Evolutionary conservation across 2,888 invertebrate genomes (phyloP).

Genomic region (Koerneria pararmatus): DNA sequence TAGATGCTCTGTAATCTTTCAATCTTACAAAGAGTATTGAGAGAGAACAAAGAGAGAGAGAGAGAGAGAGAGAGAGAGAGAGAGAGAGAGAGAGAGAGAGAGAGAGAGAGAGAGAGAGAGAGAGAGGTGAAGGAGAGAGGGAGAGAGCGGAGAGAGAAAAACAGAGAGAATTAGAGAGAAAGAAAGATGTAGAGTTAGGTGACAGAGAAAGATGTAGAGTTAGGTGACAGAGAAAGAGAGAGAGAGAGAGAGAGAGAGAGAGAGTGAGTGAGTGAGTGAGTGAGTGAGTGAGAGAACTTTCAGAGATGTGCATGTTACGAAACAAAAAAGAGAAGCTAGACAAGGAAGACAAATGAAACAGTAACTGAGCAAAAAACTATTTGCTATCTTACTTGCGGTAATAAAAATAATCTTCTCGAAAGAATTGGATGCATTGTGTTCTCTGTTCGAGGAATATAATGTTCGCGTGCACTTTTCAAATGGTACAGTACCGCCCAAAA

Average conservation of each 20-base stretch:
- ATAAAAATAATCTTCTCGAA: no score
- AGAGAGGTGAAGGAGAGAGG: conserved; percentile 5
- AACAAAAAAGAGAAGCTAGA: not conserved
- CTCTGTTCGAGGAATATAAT: no score
- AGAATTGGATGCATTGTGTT: no score
- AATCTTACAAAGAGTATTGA: no score
- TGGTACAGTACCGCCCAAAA: no score
- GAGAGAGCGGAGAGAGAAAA: not conserved
- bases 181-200: not conserved
- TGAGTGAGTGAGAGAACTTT: not conserved
- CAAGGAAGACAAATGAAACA: not conserved
- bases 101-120: conserved; percentile 3
- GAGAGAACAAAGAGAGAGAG: not conserved
- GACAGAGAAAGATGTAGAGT: not conserved
- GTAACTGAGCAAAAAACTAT: no score
- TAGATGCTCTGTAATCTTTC: no score
- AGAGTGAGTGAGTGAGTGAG: not conserved
- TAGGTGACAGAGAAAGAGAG: not conserved
- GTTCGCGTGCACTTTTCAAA: no score
- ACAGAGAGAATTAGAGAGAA: not conserved
- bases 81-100: conserved; percentile 5
- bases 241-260: not conserved
- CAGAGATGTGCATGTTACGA: not conserved
- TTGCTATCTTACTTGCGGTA: no score
- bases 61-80: conserved; percentile 6